phyloP scores from a whole-genome alignment of 1,140 invertebrate genomes.

The Drosophila miranda region DNA sequence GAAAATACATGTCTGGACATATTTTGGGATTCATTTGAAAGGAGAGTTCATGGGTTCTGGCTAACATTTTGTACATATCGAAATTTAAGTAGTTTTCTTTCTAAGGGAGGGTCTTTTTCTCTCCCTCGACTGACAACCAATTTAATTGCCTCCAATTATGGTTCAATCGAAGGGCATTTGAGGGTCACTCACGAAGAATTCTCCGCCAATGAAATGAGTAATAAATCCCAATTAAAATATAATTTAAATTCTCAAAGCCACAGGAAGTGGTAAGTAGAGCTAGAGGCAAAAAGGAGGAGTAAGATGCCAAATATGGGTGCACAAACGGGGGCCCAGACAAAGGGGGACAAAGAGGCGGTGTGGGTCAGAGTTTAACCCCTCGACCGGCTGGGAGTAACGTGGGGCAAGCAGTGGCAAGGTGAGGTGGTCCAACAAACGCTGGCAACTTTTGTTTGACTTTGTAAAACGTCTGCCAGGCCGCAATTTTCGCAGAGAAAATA shows the following conservation, averaged over 20 bases:
- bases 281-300: background rate
- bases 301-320: constrained; percentile 6
- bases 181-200: constrained; percentile 44
- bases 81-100: too few species aligned
- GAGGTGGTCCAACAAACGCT: background rate
- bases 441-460: constrained; percentile 57
- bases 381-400: constrained; percentile 1
- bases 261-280: background rate
- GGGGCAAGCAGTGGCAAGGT: background rate
- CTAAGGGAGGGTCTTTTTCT: too few species aligned
- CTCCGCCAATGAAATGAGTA: constrained; percentile 43
- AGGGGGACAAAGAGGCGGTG: background rate
- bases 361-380: constrained; percentile 14
- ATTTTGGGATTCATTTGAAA: too few species aligned
- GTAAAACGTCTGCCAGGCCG: constrained; percentile 33
- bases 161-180: constrained; percentile 53
- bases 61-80: too few species aligned
- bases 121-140: too few species aligned
- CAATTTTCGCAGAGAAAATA: constrained; percentile 59
- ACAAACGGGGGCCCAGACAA: constrained; percentile 22
- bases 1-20: too few species aligned
- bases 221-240: constrained; percentile 75
- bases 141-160: constrained; percentile 17
- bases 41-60: too few species aligned
- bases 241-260: constrained; percentile 59